Evolutionary conservation across 64 coral and sea anemone genomes (phyloP).

Genomic region (Dendrophyllia cribrosa): DNA sequence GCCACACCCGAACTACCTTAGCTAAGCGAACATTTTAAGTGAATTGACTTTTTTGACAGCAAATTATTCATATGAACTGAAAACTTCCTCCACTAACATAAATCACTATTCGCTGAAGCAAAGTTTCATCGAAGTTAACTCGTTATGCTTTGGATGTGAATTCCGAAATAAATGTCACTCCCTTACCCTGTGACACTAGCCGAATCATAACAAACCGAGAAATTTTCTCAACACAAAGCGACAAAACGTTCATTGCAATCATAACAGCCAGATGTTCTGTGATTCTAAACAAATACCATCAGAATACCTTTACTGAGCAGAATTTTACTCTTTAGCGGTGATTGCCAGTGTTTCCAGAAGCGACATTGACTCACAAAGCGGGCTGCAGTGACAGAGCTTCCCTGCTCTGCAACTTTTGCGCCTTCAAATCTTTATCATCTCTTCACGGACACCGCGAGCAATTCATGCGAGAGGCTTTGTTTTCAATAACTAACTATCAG

Average conservation of each 20-base stretch:
- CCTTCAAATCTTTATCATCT: background rate
- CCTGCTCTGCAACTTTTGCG: background rate
- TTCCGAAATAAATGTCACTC: background rate
- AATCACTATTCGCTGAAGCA: background rate
- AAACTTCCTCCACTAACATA: background rate
- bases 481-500: slow-evolving; percentile 26
- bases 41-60: too few relatives aligned
- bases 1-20: background rate
- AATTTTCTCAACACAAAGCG: background rate
- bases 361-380: background rate
- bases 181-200: background rate
- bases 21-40: too few relatives aligned
- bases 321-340: background rate
- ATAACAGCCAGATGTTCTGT: slow-evolving; percentile 11
- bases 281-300: slow-evolving; percentile 33
- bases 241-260: slow-evolving; percentile 4
- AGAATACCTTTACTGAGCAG: slow-evolving; percentile 16
- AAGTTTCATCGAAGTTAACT: background rate
- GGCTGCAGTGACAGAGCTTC: background rate
- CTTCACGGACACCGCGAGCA: too few relatives aligned
- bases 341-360: background rate
- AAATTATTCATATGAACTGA: background rate
- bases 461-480: slow-evolving; percentile 4
- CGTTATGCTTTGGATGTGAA: background rate
- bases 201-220: background rate